phyloP scores from a whole-genome alignment of 2,888 invertebrate genomes.

The Scaptomyza parva region DNA sequence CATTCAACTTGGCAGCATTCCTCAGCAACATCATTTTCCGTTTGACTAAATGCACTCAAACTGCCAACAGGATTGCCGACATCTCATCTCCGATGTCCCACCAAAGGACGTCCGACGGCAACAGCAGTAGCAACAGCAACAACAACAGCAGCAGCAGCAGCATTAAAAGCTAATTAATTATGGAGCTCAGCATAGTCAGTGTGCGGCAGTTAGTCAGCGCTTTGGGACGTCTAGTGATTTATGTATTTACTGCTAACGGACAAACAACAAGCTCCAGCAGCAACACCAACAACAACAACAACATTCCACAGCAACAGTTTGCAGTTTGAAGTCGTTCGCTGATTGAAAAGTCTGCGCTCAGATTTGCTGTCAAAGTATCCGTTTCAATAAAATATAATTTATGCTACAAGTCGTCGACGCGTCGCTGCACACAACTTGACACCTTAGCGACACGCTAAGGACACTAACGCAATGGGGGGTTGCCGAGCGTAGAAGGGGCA shows the following conservation, averaged over 20 bases:
- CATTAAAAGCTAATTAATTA: conserved; percentile 81
- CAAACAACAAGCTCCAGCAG: conserved; percentile 17
- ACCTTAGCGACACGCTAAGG: conserved; percentile 57
- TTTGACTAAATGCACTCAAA: conserved; percentile 80
- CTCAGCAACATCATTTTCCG: conserved; percentile 73
- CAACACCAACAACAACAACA: conserved; percentile 20
- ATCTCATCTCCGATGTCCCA: conserved; percentile 15
- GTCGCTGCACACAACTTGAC: conserved; percentile 64
- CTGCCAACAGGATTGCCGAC: conserved; percentile 52
- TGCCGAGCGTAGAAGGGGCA: neutral
- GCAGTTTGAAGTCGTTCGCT: conserved; percentile 43
- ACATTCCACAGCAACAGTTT: conserved; percentile 65
- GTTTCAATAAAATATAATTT: conserved; percentile 79
- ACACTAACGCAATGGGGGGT: neutral
- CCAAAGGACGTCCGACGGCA: conserved; percentile 4
- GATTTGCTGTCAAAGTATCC: conserved; percentile 66
- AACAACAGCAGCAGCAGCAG: conserved; percentile 41
- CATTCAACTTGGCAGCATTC: conserved; percentile 64
- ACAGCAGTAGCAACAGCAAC: conserved; percentile 25
- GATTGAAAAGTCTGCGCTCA: conserved; percentile 64
- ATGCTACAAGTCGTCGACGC: conserved; percentile 50
- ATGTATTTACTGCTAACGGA: conserved; percentile 39
- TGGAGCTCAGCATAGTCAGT: conserved; percentile 53
- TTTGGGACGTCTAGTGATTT: conserved; percentile 64
- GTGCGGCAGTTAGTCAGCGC: conserved; percentile 52